A percentile compares a stretch with the other conserved stretches of the same genome.
phyloP scores from a whole-genome alignment of 2,113 vertebrate genomes.

The Cricetomys ansorgei region DNA sequence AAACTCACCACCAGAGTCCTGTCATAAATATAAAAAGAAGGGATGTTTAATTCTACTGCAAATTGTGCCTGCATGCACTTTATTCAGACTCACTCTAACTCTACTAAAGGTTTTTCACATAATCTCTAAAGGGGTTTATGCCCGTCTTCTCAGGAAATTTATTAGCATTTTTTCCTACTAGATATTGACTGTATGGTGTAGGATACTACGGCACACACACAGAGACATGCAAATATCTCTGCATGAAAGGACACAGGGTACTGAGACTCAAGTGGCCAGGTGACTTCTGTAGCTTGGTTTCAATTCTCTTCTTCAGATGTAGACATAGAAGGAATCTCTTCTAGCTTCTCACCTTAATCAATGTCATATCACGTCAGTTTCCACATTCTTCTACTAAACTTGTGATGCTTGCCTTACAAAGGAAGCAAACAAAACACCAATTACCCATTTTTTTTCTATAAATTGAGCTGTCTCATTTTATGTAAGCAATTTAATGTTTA shows the following conservation, averaged over 20 bases:
- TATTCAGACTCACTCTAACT: background rate
- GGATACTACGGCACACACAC: accelerated
- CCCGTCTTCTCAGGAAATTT: background rate
- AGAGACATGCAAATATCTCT: background rate
- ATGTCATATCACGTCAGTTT: background rate
- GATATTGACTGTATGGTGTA: background rate
- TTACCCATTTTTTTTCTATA: background rate
- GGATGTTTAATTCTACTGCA: background rate
- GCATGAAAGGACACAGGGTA: background rate
- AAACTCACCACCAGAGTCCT: background rate
- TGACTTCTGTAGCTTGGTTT: background rate
- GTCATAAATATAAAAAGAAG: background rate
- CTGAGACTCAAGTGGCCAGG: background rate
- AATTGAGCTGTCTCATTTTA: background rate
- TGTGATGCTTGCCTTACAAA: conserved; percentile 12
- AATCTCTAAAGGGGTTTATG: background rate
- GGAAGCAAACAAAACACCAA: background rate
- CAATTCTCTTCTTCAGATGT: background rate
- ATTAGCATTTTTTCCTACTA: background rate
- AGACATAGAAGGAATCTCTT: conserved; percentile 24
- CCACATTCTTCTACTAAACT: background rate
- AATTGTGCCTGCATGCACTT: background rate
- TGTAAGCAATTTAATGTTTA: background rate
- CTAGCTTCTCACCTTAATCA: background rate
- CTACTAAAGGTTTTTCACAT: background rate